Base-by-base conservation (phyloP, 1,140 invertebrate species). In the Pseudomyrmex pallidus region DNA sequence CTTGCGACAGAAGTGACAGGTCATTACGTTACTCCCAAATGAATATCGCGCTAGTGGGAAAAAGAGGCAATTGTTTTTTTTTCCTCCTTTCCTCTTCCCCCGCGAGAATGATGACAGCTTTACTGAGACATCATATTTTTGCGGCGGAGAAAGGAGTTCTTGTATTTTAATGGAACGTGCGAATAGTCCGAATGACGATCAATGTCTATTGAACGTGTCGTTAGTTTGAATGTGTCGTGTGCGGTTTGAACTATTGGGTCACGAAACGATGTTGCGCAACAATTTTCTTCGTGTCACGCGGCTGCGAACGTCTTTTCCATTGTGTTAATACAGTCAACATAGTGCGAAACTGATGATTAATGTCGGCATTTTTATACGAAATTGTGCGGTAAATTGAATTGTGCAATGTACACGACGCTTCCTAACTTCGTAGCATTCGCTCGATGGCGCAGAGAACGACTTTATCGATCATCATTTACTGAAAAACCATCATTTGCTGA, bases 21-120 rank as follows among this genome's bases (percentile, higher is more conserved):
- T 35, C 35, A 0, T 35, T 35, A 3, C 35, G 35, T 52, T 52
- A 52, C 13, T 52, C 50, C 13, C 13, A 13, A 52, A 52, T 13
- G 13, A 52, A 13, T 13, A 52, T 52, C 13, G 50, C 50, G 50
- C 50, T 13, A 52, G 35, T 35, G 35, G 35, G 35, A 5, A 52
- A 52, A 52, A 52, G 35, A 35, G 5, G 35, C 4, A 52, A 12
- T 52, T 52, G 13, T 52, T 52, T 52, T 52, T 52, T 10, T 50
- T 62, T 48, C 59, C 13, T 35, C 35, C 35, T 12, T 52, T 52
- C 2, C 2, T 9, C 46, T n/a, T n/a, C 17, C 52, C 35, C 59
- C 13, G 17, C 48, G 82, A 22, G 77, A 66, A 86, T 86, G 85
- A 22, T 87, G 86, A 87, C 25, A 87, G 44, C 20, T 12, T 62